Evolutionary conservation across 1,140 invertebrate genomes (phyloP).

Genomic region (Ladona fulva): DNA sequence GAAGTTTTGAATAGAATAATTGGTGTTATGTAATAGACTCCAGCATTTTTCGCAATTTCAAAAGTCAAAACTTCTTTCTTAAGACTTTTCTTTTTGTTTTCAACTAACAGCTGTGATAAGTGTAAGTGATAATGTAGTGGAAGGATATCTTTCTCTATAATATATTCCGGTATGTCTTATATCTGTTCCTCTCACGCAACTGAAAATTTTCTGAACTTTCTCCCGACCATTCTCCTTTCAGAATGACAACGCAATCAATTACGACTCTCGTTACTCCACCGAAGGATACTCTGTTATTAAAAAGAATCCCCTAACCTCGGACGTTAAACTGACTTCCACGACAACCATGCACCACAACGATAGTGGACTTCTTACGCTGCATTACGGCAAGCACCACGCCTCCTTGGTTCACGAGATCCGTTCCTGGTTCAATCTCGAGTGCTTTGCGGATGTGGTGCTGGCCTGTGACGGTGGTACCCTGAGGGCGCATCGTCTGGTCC

Average conservation of each 20-base stretch:
- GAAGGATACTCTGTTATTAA: background rate
- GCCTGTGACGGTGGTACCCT: slow-evolving; percentile 54
- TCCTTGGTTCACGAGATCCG: slow-evolving; percentile 77
- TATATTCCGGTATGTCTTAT: no score
- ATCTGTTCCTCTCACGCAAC: no score
- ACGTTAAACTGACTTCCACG: background rate
- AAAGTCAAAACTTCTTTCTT: no score
- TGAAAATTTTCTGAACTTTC: no score
- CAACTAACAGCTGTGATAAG: no score
- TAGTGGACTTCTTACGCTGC: slow-evolving; percentile 63
- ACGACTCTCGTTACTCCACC: background rate
- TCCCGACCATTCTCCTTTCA: background rate
- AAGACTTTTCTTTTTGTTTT: no score
- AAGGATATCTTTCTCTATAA: no score
- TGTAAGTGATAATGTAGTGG: no score
- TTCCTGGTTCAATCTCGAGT: slow-evolving; percentile 69
- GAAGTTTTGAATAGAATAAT: no score
- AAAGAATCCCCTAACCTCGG: background rate
- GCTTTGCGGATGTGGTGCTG: slow-evolving; percentile 67
- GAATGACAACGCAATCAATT: background rate
- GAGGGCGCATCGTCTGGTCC: slow-evolving; percentile 66
- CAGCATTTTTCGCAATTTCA: no score
- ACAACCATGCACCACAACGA: slow-evolving; percentile 7
- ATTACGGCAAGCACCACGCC: slow-evolving; percentile 82
- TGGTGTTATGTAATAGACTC: no score